Evolutionary conservation across 2,888 invertebrate genomes (phyloP).

Genomic region (Eupithecia pulchellata): DNA sequence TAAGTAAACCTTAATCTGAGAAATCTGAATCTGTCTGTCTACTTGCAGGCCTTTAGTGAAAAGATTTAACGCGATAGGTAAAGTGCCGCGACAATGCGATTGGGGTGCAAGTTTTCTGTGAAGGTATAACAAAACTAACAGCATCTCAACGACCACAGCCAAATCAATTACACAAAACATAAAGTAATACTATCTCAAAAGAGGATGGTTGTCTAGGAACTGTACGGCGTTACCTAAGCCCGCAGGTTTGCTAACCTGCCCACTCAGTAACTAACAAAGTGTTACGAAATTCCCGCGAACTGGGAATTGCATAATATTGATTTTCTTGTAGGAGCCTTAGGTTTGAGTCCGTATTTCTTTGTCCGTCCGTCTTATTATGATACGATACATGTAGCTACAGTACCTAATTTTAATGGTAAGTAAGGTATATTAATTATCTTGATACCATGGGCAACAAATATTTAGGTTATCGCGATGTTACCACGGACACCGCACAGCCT

Average conservation of each 20-base stretch:
- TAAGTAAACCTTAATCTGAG: background rate
- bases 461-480: background rate
- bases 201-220: constrained; percentile 78
- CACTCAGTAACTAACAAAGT: constrained; percentile 55
- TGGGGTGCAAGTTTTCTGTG: background rate
- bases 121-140: background rate
- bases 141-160: constrained; percentile 11
- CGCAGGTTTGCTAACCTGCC: constrained; percentile 64
- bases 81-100: background rate
- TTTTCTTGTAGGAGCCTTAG: constrained; percentile 37
- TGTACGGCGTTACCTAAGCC: constrained; percentile 74
- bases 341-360: background rate
- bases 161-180: constrained; percentile 53
- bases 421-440: background rate
- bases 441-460: background rate
- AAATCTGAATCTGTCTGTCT: background rate
- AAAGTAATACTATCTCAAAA: constrained; percentile 55
- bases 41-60: background rate
- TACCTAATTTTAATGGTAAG: no score
- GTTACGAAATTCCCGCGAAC: constrained; percentile 67
- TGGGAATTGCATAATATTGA: constrained; percentile 52
- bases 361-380: background rate
- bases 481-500: background rate
- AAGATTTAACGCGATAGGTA: background rate
- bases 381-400: no score